Evolutionary conservation across 2,113 vertebrate species (phyloP), one percentile per base, ranked within the genome.

Genomic region (Anolis sagrei): DNA sequence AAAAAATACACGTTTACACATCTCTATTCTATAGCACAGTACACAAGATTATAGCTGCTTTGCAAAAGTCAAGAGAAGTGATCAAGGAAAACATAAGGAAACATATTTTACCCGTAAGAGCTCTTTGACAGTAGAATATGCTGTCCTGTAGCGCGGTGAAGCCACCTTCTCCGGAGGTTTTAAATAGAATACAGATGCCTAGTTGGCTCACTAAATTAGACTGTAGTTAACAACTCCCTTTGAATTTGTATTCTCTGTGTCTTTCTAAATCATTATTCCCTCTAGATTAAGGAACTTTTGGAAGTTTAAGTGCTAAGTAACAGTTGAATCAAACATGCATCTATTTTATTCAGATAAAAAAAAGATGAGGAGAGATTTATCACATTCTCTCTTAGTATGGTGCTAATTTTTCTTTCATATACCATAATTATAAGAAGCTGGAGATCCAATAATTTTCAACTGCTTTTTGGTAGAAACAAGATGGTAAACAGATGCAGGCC

Each of bases 331-430:
- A 84, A 78, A 75, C 68, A 7, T 44, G 0, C 14, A 2, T 39
- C 61, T 88, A 18, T 82, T 78, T 81, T 76, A 48, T 64, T 81
- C 44, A 74, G 51, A 64, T 62, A 58, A 23, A n/a, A 23, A n/a
- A 29, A 93, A 83, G 23, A 88, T 51, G 3, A 58, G 7, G 85
- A 80, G 1, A 73, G 72, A 86, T 87, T 79, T 79, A 73, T 75
- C 4, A 0, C 27, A 79, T 62, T 34, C 39, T 2, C 18, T 51
- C 51, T 13, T 79, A 88, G n/a, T 3, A 62, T 0, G 5, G 0
- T 1, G n/a, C 73, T 29, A 13, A 29, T 76, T 91, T 16, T 21
- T 54, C 77, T 61, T 25, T 54, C 66, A 0, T 3, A 34, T 10
- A 7, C 5, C 5, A 34, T 81, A 29, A 70, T 74, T 74, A 5